Base-by-base conservation (phyloP, 1,140 invertebrate genomes). In the Bactericera cockerelli region DNA sequence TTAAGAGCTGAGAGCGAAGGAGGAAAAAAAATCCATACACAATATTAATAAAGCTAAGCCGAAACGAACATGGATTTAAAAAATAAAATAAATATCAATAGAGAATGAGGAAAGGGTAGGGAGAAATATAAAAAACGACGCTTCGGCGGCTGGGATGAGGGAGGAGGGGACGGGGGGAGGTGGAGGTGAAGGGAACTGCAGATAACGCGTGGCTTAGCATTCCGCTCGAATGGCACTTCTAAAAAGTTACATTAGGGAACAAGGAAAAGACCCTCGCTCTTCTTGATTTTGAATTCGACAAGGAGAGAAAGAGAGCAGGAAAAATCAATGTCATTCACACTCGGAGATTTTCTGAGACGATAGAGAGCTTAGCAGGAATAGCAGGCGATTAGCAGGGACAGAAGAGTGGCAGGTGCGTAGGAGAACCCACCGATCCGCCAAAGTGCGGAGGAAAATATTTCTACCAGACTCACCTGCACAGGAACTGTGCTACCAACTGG, bases 51-150 rank as follows among this genome's bases (percentile, higher is more conserved):
- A 49, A 49, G 42, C 42, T 49, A 49, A 49, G 42, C n/a, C 42
- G 42, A 49, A 22, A 49, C 42, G 42, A 49, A 49, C 42, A 49
- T 16, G 42, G 42, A 49, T 49, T 49, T 49, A 19, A 49, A 49
- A 49, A 49, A 49, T 49, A 49, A 49, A 49, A 49, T 49, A 49
- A 49, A 49, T 49, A 49, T 49, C 42, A 49, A 49, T 49, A 49
- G n/a, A 49, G n/a, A 36, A 16, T 36, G 33, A 19, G 42, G 42
- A 36, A 36, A 11, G 33, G 33, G 42, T 8, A 4, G n/a, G n/a
- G 42, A 19, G 42, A 49, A 49, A n/a, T 19, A 16, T 49, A 22
- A 49, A 49, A 19, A 49, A 49, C n/a, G 42, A 49, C 33, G 8
- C n/a, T 6, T 22, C 19, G n/a, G 3, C 19, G 22, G 4, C 6